These are phyloP conservation scores for Acropora yongei DNA, from an alignment of 64 coral and sea anemone species.

Conservation along the genomic window DNA sequence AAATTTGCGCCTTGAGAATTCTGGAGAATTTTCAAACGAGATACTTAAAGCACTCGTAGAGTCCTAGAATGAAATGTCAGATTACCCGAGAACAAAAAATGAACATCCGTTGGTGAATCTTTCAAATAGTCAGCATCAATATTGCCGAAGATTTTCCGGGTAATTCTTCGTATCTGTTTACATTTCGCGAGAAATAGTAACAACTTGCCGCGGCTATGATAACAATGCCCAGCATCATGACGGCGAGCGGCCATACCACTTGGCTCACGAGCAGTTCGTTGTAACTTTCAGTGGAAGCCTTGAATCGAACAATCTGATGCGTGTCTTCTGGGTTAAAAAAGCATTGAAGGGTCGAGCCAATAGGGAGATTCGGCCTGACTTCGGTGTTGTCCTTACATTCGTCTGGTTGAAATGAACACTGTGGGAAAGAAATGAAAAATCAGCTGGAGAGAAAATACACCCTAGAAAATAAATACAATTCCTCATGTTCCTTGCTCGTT, in stretches of 20 bases:
- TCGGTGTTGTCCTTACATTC: constrained; percentile 6
- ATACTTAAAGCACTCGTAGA: too few species aligned
- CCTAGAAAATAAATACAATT: too few species aligned
- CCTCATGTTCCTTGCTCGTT: too few species aligned
- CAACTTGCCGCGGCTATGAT: neutral
- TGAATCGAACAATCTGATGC: neutral
- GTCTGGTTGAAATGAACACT: constrained; percentile 29
- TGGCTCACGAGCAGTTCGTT: neutral
- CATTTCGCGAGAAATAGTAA: neutral
- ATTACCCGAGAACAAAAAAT: too few species aligned
- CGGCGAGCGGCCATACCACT: constrained; percentile 14
- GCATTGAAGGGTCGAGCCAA: neutral
- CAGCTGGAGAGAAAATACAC: neutral
- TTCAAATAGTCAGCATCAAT: neutral
- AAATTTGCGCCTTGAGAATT: too few species aligned
- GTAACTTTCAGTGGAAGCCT: constrained; percentile 25
- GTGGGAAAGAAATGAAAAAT: neutral
- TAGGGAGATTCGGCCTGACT: neutral
- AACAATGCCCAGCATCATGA: constrained; percentile 23
- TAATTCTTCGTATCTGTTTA: neutral
- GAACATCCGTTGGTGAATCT: neutral
- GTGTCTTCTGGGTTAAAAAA: constrained; percentile 33
- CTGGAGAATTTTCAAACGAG: too few species aligned
- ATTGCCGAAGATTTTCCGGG: neutral
- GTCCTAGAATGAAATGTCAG: too few species aligned